Evolutionary conservation across 2,888 invertebrate genomes (phyloP), one percentile per base, ranked within the genome.

Genomic region (Apoderus coryli): DNA sequence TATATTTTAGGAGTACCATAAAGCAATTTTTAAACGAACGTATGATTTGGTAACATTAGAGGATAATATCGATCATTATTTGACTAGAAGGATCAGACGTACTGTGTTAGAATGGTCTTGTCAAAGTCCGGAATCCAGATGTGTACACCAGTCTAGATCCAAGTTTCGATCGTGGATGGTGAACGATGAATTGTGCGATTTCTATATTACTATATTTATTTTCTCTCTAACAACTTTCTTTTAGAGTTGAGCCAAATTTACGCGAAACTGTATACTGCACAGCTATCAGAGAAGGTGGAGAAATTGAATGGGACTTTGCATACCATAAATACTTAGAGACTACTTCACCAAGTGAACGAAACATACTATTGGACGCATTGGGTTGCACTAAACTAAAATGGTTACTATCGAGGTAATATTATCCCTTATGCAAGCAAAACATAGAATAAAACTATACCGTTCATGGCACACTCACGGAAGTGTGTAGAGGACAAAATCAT

Each of bases 241-340:
- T 28, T 41, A 72, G 72, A 27, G 65, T 79, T 31, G 63, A 69
- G 22, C 67, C 72, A 6, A 71, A 74, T 49, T 49, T 76, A 14
- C 67, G 71, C 36, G 54, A 61, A 3, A 62, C 65, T 4, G 69
- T 76, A 16, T 76, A 76, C 48, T 78, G 79, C 45, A 68, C 69
- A 3, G 72, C 72, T 1, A 59, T 78, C 19, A 59, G 65, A 16
- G 77, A 76, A 1, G 67, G 65, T 1, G 67, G 66, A 1, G 63
- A 64, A 39, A 59, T 59, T 5, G 77, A 76, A 52, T 80, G 78
- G 78, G 61, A 74, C 34, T 75, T 72, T 46, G 68, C 70, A 11
- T 72, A 69, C 49, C 55, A 65, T 10, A 52, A 57, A 35, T 72
- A 66, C 46, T 44, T 57, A 26, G 49, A 49, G 4, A 51, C 61